Evolutionary conservation across 2,113 vertebrate species (phyloP), one percentile per base, ranked within the genome.

Genomic region (Pedionomus torquatus): DNA sequence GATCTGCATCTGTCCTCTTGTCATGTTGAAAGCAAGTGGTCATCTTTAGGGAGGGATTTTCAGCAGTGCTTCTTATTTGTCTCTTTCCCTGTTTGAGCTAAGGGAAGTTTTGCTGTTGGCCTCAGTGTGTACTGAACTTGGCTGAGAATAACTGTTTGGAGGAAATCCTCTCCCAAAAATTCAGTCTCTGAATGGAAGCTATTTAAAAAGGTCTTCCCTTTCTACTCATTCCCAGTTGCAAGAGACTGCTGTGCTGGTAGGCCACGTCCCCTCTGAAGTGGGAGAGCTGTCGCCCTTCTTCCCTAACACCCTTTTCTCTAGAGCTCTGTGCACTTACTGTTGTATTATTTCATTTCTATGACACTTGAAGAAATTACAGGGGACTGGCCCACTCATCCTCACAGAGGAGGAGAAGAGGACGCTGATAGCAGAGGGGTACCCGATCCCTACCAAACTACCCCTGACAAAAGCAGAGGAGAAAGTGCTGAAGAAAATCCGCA

Each of bases 321-420:
- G 51, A 64, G 43, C 51, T 93, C 14, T 66, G 18, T 68, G 33
- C 33, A n/a, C 18, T 84, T 78, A 24, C 37, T 78, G 25, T 70
- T 74, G 24, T 1, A 6, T 83, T 58, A 25, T 80, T 90, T 81
- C 1, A 21, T 68, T 87, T 84, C 52, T 78, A 4, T 91, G 79
- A 51, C 16, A 49, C 37, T 74, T 52, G 17, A 86, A 98, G 98
- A 98, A 99, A 97, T 99, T 99, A 33, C 99, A 99, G 95, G 99
- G 99, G 46, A 99, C 99, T 0, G 99, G 99, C 31, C 99, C 99
- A 0, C 98, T 99, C 86, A 98, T 99, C 57, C 98, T 99, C 94
- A 99, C 99, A 0, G 99, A 99, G 94, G 99, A 99, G 91, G 99
- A 99, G 98, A 99, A 99, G 64, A 98, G 99, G 33, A 99, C 99